These are phyloP conservation scores for Mustela lutreola DNA, from an alignment of 2,113 vertebrate genomes.

Conservation along the genomic window DNA sequence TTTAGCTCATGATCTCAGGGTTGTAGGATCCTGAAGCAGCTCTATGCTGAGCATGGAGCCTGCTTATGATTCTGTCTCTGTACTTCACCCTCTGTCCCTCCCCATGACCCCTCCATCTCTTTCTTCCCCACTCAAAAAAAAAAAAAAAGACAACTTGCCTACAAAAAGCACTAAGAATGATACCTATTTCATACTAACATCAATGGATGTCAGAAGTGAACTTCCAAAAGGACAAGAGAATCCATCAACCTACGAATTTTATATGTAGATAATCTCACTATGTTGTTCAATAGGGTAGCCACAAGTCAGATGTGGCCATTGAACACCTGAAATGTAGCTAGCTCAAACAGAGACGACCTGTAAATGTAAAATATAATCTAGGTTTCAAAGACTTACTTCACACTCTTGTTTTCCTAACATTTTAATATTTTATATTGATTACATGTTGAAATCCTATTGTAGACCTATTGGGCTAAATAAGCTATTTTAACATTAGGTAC, in stretches of 20 bases:
- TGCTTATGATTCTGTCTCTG: neutral
- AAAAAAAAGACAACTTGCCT: neutral
- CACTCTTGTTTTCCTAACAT: neutral
- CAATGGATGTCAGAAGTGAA: neutral
- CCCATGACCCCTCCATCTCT: too few species aligned
- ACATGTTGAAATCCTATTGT: neutral
- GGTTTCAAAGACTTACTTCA: neutral
- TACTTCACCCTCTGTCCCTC: neutral
- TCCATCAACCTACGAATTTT: neutral
- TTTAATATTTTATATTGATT: neutral
- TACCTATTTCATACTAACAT: neutral
- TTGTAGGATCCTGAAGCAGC: too few species aligned
- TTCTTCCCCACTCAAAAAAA: neutral
- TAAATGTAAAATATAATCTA: neutral
- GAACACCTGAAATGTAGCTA: neutral
- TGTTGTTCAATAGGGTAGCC: neutral
- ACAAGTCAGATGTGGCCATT: neutral
- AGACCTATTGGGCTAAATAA: neutral
- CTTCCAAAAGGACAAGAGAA: neutral
- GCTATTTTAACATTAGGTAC: neutral
- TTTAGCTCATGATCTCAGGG: neutral
- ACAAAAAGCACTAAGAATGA: neutral
- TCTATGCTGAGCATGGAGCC: neutral
- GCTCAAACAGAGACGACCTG: rapidly evolving
- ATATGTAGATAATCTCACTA: neutral